A percentile compares a stretch with the other conserved stretches of the same genome.
These are phyloP conservation scores for Pogonocichla stellata DNA, from an alignment of 2,113 vertebrate species.

Conservation along the genomic window DNA sequence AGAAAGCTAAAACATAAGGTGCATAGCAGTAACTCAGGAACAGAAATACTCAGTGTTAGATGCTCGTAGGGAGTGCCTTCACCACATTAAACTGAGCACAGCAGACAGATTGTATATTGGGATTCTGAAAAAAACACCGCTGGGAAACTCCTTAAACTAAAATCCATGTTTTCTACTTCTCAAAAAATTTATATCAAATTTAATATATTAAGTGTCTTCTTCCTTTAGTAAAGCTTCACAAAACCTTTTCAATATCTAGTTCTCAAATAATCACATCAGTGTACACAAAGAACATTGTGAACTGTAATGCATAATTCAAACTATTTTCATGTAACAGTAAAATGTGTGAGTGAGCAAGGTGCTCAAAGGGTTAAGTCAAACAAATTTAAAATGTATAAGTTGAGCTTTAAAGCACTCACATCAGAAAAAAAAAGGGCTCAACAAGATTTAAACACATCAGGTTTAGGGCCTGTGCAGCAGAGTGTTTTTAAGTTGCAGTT, in stretches of 20 bases:
- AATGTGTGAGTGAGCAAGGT: rapidly evolving
- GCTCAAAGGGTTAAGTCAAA: background rate
- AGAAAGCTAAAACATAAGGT: background rate
- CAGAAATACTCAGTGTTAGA: background rate
- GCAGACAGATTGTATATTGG: background rate
- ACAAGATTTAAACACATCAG: background rate
- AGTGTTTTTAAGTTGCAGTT: background rate
- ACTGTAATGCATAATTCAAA: background rate
- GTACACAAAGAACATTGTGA: background rate
- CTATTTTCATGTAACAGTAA: background rate
- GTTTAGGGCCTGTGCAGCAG: background rate
- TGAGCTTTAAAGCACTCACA: background rate
- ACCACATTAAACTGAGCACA: background rate
- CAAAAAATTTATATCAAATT: background rate
- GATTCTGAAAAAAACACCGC: background rate
- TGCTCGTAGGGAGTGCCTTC: background rate
- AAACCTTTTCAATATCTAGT: background rate
- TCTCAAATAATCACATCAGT: background rate
- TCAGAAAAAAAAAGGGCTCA: background rate
- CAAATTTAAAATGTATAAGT: background rate
- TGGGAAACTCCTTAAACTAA: background rate
- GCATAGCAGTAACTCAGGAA: background rate
- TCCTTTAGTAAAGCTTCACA: background rate
- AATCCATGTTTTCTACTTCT: background rate
- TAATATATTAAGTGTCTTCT: background rate